Evolutionary conservation across 2,888 invertebrate genomes (phyloP).

Genomic region (Mesorhabditis belari): DNA sequence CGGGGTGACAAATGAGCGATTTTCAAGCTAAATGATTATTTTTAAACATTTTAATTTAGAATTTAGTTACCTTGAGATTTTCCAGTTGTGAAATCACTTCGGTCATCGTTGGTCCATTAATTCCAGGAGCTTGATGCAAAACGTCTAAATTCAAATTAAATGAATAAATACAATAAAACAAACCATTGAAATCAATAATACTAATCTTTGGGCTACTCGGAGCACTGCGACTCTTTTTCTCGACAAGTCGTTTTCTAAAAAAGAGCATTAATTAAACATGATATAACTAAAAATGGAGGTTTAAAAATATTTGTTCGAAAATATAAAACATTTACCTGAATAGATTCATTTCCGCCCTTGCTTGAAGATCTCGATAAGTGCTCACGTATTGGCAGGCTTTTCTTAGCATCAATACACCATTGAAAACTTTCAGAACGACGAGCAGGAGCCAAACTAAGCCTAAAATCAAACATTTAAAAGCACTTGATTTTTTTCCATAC

Average conservation of each 20-base stretch:
- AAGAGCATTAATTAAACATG: not conserved
- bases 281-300: not conserved
- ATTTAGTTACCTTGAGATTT: conserved; percentile 17
- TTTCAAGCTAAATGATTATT: not conserved
- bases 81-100: conserved; percentile 36
- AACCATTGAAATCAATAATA: conserved; percentile 51
- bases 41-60: too few relatives aligned
- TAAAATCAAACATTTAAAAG: conserved; percentile 7
- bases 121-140: conserved; percentile 23
- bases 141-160: conserved; percentile 13
- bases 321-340: too few relatives aligned
- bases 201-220: conserved; percentile 53
- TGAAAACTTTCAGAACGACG: conserved; percentile 62
- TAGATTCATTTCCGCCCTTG: not conserved
- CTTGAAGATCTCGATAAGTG: conserved; percentile 53
- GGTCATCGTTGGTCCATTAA: conserved; percentile 35
- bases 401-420: conserved; percentile 81
- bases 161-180: not conserved
- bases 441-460: conserved; percentile 31
- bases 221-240: conserved; percentile 50
- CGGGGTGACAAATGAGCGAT: not conserved
- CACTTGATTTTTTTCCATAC: conserved; percentile 7
- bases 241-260: conserved; percentile 32
- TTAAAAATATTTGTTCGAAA: too few relatives aligned
- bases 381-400: conserved; percentile 81